Conservation (phyloP, 2,797 vertebrate genomes). For the Bradypus variegatus region DNA sequence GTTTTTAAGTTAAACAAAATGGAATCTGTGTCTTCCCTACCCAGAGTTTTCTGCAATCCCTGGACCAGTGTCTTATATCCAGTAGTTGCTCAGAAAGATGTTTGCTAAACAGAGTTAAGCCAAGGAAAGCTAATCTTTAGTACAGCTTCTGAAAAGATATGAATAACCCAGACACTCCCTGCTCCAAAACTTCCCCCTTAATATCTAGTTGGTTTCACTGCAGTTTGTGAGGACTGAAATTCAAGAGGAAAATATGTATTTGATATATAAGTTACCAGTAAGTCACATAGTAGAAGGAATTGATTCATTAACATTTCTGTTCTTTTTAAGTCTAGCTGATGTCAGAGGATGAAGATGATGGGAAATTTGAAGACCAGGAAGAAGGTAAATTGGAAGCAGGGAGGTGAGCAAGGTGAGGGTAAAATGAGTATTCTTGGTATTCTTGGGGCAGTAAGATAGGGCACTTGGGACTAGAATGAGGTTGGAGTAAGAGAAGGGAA, state of each 20-base stretch:
- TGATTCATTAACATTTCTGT: not conserved
- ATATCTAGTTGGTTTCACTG: not conserved
- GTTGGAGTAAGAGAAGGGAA: not conserved
- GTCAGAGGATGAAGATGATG: not conserved
- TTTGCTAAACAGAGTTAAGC: not conserved
- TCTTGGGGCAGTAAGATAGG: not conserved
- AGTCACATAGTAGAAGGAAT: not conserved
- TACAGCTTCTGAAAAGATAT: not conserved
- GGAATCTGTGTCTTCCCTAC: not conserved
- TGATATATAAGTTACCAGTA: not conserved
- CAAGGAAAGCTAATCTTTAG: not conserved
- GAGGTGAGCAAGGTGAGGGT: not conserved
- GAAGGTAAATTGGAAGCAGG: not conserved
- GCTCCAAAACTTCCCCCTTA: not conserved
- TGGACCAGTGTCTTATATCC: not conserved
- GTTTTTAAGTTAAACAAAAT: not conserved
- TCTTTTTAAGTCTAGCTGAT: slow-evolving; percentile 1
- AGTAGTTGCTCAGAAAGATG: not conserved
- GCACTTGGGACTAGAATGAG: not conserved
- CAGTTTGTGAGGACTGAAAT: not conserved
- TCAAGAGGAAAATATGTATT: not conserved
- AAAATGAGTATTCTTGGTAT: not conserved
- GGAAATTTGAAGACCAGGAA: not conserved
- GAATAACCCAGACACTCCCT: not conserved
- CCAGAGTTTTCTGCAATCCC: not conserved